Base-by-base conservation (phyloP, 2,888 invertebrate genomes). In the Tyria jacobaeae region DNA sequence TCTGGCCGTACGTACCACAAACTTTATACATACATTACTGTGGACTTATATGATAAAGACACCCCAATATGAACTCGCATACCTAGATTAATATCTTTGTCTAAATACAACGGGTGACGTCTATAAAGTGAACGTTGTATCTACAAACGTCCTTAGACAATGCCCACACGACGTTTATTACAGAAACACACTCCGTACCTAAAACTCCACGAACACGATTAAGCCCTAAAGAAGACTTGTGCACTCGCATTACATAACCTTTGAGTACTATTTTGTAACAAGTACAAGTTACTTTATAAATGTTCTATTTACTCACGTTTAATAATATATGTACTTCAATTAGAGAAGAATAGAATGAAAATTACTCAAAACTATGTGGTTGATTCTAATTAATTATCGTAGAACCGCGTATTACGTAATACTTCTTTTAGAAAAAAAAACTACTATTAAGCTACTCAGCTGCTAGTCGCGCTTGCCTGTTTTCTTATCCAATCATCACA, bases 241-340 rank as follows among this genome's bases (percentile, higher is more conserved):
- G 69, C 80, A 69, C 65, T 71, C 62, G 44, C 71, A 67, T 81
- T 82, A 81, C 73, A 72, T 79, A 79, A 81, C 71, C 74, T 73
- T 76, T 70, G n/a, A n/a, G n/a, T n/a, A 77, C 71, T 72, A 69
- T 60, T 68, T 39, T 55, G 70, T 73, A 70, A 52, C 61, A 66
- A 64, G 67, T 65, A 73, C 70, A 63, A 70, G 50, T 64, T 55
- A 47, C 68, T 72, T 68, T 68, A 70, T n/a, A n/a, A n/a, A n/a
- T n/a, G n/a, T n/a, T 72, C 59, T 58, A 64, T 68, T 67, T 73
- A 69, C 59, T 66, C 61, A 60, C 59, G 62, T 62, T 64, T 66
- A 70, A 68, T n/a, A n/a, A n/a, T n/a, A n/a, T n/a, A n/a, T n/a
- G n/a, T n/a, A n/a, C n/a, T n/a, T 73, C 62, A 67, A 60, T 57